Conservation (phyloP, 2,888 invertebrate genomes). For the Hymenopus coronatus region DNA sequence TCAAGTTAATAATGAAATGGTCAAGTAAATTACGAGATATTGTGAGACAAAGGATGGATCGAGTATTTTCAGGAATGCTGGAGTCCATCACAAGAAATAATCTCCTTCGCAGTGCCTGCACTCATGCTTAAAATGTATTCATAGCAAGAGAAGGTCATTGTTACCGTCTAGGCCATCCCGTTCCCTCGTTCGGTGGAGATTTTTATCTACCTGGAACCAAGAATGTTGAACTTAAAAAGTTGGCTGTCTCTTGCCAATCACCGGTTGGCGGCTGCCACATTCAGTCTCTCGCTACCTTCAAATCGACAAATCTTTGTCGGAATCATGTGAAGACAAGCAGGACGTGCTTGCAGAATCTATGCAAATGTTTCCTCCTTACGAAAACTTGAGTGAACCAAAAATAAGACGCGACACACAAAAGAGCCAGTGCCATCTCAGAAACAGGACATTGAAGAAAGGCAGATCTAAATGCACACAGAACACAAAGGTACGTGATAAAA, state of each 20-base stretch:
- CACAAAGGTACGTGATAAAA: background rate
- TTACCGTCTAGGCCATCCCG: background rate
- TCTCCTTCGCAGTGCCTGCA: background rate
- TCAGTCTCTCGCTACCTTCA: background rate
- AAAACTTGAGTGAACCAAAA: background rate
- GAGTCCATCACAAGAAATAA: background rate
- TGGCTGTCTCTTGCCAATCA: background rate
- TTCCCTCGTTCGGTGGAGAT: background rate
- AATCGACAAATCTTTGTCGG: background rate
- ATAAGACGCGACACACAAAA: background rate
- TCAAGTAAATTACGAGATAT: too few relatives aligned
- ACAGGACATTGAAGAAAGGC: background rate
- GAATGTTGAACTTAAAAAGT: background rate
- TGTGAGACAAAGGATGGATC: too few relatives aligned
- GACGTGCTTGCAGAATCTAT: background rate
- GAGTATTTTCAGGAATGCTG: background rate
- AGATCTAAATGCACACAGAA: background rate
- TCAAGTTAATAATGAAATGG: too few relatives aligned
- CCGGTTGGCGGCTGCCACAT: background rate
- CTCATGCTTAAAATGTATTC: background rate
- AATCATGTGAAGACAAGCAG: background rate
- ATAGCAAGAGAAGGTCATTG: background rate
- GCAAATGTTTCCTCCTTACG: background rate
- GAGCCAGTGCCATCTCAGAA: background rate
- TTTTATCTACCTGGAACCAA: background rate